Evolutionary conservation across 2,113 vertebrate species (phyloP), one percentile per base, ranked within the genome.

Genomic region (Phyllopteryx taeniolatus): DNA sequence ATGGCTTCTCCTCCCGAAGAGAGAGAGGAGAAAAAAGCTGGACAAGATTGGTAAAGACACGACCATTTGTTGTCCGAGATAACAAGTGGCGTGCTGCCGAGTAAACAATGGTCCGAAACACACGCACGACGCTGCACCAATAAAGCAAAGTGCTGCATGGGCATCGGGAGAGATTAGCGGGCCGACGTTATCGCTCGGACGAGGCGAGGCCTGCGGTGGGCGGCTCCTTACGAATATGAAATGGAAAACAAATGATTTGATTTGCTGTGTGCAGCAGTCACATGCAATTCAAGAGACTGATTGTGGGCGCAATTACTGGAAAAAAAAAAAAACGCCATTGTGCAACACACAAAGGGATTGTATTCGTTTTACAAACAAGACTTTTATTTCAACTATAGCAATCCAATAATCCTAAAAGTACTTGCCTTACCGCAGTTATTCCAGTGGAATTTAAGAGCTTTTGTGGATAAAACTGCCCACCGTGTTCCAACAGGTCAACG

Each of bases 21-120:
- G 70, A 75, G 43, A 67, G 82, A 74, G 85, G 57, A 85, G 90
- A 90, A 89, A 91, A 91, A 88, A 88, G 84, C 82, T 73, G 75
- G 90, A 91, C 57, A 42, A 83, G 84, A 92, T 91, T 90, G 90
- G 89, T 79, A 85, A 89, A 91, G 90, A 91, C 84, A 73, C 20
- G 82, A 67, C 78, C 89, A 85, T 89, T 86, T 88, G 86, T 89
- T 62, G 71, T 69, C 35, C 59, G 59, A 85, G 88, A 91, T 88
- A 89, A 90, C 86, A 88, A 90, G 89, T 88, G 87, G 68, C 84
- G 83, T 89, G 83, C 78, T 81, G 86, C 75, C 82, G 81, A 79
- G 83, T 85, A 84, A 88, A 90, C 87, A 89, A 89, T 81, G 78
- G 86, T 81, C 70, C 68, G 72, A 85, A 87, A 85, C 80, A 69